A percentile compares a stretch with the other conserved stretches of the same genome.
These are phyloP conservation scores for Ursus arctos DNA, from an alignment of 2,113 vertebrate species.

Conservation along the genomic window DNA sequence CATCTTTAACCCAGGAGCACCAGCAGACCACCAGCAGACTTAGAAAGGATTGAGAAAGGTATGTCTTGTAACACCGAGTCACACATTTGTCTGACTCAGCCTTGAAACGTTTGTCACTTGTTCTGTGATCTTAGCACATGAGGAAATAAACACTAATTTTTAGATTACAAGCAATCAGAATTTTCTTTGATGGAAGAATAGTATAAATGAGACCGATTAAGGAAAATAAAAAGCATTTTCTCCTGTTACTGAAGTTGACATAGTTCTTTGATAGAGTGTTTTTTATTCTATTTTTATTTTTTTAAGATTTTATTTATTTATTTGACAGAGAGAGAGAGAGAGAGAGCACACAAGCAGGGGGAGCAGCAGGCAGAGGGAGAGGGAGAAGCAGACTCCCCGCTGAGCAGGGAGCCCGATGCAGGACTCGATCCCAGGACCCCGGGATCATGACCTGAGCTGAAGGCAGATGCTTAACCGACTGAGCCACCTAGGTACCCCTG, in stretches of 20 bases:
- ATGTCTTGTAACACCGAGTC: neutral
- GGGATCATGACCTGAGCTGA: neutral
- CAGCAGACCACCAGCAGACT: neutral
- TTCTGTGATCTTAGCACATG: neutral
- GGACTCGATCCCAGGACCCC: neutral
- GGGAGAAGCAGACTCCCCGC: neutral
- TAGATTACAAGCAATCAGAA: neutral
- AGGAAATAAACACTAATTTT: constrained; percentile 56
- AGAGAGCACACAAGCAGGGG: no score
- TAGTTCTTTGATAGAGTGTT: neutral
- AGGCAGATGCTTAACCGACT: neutral
- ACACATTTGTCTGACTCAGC: neutral
- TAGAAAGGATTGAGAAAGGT: neutral
- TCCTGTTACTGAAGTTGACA: neutral
- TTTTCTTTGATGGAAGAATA: neutral
- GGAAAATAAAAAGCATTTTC: neutral
- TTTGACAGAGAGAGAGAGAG: neutral
- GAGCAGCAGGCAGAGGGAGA: no score
- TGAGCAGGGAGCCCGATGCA: neutral
- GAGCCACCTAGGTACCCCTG: neutral
- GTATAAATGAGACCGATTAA: constrained; percentile 18
- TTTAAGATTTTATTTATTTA: neutral
- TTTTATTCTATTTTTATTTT: neutral
- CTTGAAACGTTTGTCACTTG: neutral
- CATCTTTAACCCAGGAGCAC: neutral